A percentile compares a stretch with the other conserved stretches of the same genome.
phyloP scores from a whole-genome alignment of 1,140 invertebrate species.

The Heliconius nattereri region DNA sequence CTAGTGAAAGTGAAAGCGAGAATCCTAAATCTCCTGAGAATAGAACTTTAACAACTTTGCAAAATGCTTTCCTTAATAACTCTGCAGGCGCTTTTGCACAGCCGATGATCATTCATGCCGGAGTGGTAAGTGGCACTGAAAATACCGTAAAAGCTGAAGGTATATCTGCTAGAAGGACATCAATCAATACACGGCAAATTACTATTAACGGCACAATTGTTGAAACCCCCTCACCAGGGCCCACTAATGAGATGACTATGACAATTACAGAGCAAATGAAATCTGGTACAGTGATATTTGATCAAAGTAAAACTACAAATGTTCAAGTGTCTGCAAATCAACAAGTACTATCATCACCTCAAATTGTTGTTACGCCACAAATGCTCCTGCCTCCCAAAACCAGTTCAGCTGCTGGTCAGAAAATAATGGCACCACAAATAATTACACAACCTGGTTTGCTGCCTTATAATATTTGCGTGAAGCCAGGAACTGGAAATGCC shows the following conservation, averaged over 20 bases:
- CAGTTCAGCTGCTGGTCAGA: slow-evolving; percentile 66
- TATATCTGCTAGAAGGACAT: slow-evolving; percentile 75
- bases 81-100: slow-evolving; percentile 67
- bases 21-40: slow-evolving; percentile 81
- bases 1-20: slow-evolving; percentile 88
- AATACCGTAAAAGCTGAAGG: slow-evolving; percentile 75
- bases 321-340: slow-evolving; percentile 72
- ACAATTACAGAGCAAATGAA: slow-evolving; percentile 79
- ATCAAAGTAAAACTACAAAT: slow-evolving; percentile 74
- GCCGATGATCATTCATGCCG: slow-evolving; percentile 77
- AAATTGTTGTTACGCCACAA: slow-evolving; percentile 78
- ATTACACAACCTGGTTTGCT: slow-evolving; percentile 74
- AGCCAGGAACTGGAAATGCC: slow-evolving; percentile 67
- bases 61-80: slow-evolving; percentile 72
- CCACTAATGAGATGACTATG: slow-evolving; percentile 78
- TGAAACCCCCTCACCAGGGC: slow-evolving; percentile 78
- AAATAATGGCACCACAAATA: slow-evolving; percentile 72
- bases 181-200: slow-evolving; percentile 79
- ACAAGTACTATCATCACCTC: slow-evolving; percentile 76
- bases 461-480: slow-evolving; percentile 79
- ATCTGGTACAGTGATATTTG: slow-evolving; percentile 73
- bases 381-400: slow-evolving; percentile 76
- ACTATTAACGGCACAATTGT: slow-evolving; percentile 81
- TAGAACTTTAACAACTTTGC: slow-evolving; percentile 76
- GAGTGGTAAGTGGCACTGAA: slow-evolving; percentile 71